Evolutionary conservation across 2,888 invertebrate species (phyloP).

Genomic region (Eilema caniola): DNA sequence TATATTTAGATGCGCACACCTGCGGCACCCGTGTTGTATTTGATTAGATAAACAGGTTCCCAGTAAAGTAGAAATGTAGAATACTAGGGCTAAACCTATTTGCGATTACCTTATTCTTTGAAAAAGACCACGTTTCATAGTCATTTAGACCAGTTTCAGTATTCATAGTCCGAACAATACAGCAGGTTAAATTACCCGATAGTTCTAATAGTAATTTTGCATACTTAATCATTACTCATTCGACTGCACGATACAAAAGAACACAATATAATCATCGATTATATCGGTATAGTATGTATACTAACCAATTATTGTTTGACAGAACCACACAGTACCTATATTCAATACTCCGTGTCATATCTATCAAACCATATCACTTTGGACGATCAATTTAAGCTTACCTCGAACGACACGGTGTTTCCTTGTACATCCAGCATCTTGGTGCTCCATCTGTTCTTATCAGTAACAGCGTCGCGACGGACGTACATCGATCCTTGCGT

Average conservation of each 20-base stretch:
- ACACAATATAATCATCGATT: no score
- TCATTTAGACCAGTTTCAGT: no score
- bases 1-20: not conserved
- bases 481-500: conserved; percentile 74
- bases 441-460: conserved; percentile 74
- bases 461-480: conserved; percentile 65
- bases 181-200: no score
- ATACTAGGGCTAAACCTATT: not conserved
- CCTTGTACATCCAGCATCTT: conserved; percentile 66
- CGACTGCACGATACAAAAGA: no score
- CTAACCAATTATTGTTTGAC: no score
- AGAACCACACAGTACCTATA: no score
- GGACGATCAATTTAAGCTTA: conserved; percentile 40
- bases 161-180: no score
- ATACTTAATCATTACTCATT: no score
- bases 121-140: no score
- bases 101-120: no score
- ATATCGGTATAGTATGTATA: no score
- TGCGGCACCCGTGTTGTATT: not conserved
- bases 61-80: not conserved
- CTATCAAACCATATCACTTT: not conserved
- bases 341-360: not conserved
- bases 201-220: no score
- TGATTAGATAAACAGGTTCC: not conserved
- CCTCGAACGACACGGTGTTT: conserved; percentile 76